Base-by-base conservation (phyloP, 2,888 invertebrate genomes). In the Macrophya annulata region DNA sequence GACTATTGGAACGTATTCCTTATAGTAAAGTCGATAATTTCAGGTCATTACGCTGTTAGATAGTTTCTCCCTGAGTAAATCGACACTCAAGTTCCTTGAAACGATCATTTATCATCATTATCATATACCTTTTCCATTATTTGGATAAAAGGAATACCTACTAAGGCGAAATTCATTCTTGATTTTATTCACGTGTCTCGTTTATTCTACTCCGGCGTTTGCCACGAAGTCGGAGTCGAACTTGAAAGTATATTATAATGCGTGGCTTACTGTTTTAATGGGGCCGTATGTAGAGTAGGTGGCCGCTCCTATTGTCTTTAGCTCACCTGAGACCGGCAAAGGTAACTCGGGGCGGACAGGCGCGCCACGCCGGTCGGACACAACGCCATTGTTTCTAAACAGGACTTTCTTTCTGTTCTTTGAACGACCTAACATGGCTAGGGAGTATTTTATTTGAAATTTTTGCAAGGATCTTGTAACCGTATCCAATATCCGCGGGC, bases 211-310 rank as follows among this genome's bases (percentile, higher is more conserved):
- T 25, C 15, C 77, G 43, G 62, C 5, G 62, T 62, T 62, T 37
- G 83, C 83, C 83, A 71, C 48, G 68, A 51, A 68, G 83, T 37
- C 51, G 68, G 37, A 71, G 83, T 83, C 83, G 83, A 83, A 68
- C 83, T 71, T 48, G 85, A 86, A 86, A 86, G 86, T 83, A 90
- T 89, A 91, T 90, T 90, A 90, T 90, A 91, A 91, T 91, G 90
- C 90, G 90, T 91, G 88, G 90, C 89, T 90, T 89, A 89, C 91
- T 91, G 91, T 90, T 91, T 91, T 91, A 91, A 91, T 91, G 89
- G 91, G 90, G 88, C 90, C 90, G 90, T 91, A 91, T 91, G 91
- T 91, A 91, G 90, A 91, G 91, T 91, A 91, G 91, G 89, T 86
- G 87, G 88, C 89, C 89, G 48, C 71, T 83, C 68, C 83, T 83